Percentiles rank a stretch among this genome's conserved stretches.
phyloP scores from a whole-genome alignment of 2,888 invertebrate species.

The Aethes cnicana region DNA sequence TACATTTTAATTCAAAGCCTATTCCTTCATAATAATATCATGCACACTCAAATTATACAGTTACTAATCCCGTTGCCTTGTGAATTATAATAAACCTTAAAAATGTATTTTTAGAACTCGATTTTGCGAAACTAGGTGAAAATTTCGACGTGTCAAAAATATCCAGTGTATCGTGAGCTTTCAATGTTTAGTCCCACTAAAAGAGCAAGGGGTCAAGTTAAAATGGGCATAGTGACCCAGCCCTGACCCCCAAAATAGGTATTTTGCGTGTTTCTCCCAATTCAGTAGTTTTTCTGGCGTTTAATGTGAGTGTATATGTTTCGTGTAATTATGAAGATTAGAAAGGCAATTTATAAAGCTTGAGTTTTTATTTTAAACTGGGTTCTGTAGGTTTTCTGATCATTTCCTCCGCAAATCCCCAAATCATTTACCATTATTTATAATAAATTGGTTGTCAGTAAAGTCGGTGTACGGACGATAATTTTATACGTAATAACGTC shows the following conservation, averaged over 20 bases:
- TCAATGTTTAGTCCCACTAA: constrained; percentile 6
- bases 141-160: constrained; percentile 6
- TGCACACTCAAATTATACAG: constrained; percentile 21
- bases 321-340: constrained; percentile 35
- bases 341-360: constrained; percentile 13
- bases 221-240: constrained; percentile 51
- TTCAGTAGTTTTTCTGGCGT: constrained; percentile 39
- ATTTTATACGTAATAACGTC: too few species aligned
- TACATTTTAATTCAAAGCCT: constrained; percentile 20
- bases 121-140: constrained; percentile 22
- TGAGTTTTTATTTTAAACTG: constrained; percentile 14
- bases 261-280: constrained; percentile 61
- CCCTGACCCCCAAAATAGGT: constrained; percentile 66
- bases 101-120: constrained; percentile 19
- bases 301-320: constrained; percentile 38
- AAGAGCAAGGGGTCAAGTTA: constrained; percentile 34
- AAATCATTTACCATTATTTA: too few species aligned
- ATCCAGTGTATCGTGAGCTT: constrained; percentile 40
- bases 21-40: constrained; percentile 13
- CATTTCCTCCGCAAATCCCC: neutral
- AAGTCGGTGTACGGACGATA: too few species aligned
- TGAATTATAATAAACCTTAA: constrained; percentile 14
- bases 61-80: constrained; percentile 8
- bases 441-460: too few species aligned
- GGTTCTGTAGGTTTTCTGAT: constrained; percentile 27